Evolutionary conservation across 2,888 invertebrate genomes (phyloP), one percentile per base, ranked within the genome.

Genomic region (Pyrrhosoma nymphula): DNA sequence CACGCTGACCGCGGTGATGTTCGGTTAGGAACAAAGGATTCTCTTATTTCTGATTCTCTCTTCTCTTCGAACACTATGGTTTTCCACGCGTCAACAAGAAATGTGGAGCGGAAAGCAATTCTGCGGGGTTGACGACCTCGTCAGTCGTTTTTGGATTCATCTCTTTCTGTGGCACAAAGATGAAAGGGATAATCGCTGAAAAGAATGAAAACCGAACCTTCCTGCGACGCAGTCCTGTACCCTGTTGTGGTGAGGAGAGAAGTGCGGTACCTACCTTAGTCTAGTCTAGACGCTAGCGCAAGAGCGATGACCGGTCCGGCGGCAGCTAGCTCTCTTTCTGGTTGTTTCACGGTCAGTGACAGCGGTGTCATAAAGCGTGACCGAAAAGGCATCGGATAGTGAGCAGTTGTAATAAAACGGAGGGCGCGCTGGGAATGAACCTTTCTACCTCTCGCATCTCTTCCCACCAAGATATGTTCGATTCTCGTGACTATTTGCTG

Each of bases 311-410:
- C 82, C 82, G 82, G 82, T 10, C 69, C 69, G 69, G 69, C 47
- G 47, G 69, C 69, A n/a, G 82, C 30, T n/a, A 60, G 60, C 60
- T 60, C 16, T 69, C 82, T 35, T 82, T 82, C 82, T 82, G 82
- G 82, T 35, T 82, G 82, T 82, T 82, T 82, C 82, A 82, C 82
- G 82, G 82, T 82, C 82, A 82, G 82, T 82, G 82, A 35, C 82
- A 82, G 82, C 82, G 82, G 35, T 82, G 82, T 35, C 82, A 82
- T 82, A 82, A 82, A 82, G 26, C 82, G 82, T 82, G 82, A 82
- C 82, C 82, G 82, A 82, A 82, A 82, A 82, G 82, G 82, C 82
- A 82, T 82, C 16, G 82, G 30, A 82, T 82, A 35, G 82, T 14
- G 82, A 82, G 82, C 82, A 82, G 82, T 82, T 16, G 82, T 26